These are phyloP conservation scores for Sitta europaea DNA, from an alignment of 2,113 vertebrate genomes.

Conservation along the genomic window DNA sequence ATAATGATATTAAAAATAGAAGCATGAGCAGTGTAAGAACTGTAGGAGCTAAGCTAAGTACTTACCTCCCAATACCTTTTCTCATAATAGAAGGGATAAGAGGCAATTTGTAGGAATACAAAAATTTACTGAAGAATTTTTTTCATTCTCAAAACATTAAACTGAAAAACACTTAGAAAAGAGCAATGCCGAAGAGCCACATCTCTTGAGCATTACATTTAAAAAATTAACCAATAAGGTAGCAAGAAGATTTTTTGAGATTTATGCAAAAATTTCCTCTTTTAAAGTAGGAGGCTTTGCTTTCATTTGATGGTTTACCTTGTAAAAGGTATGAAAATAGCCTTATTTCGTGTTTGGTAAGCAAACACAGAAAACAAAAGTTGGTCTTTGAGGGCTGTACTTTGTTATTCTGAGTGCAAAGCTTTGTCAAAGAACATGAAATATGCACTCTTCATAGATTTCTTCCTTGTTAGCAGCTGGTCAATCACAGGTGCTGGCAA, in stretches of 20 bases:
- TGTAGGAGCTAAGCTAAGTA: not conserved
- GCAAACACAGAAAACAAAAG: not conserved
- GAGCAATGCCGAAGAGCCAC: not conserved
- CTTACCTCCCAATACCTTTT: not conserved
- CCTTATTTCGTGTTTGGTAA: not conserved
- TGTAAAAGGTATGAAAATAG: not conserved
- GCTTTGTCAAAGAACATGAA: not conserved
- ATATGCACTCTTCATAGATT: not conserved
- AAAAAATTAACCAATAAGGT: not conserved
- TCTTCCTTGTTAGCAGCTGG: conserved; percentile 48
- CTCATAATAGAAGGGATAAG: fast-evolving
- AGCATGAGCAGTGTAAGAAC: not conserved
- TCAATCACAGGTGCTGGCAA: conserved; percentile 55
- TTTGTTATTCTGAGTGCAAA: not conserved
- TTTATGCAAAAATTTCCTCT: not conserved
- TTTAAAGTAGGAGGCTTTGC: not conserved
- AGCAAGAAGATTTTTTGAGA: not conserved
- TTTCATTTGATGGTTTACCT: not conserved
- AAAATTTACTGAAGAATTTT: not conserved
- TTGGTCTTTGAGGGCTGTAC: not conserved
- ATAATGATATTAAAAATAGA: not conserved
- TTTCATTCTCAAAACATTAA: not conserved
- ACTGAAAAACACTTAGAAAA: not conserved
- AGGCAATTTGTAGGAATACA: not conserved
- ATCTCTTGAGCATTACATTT: not conserved